Percentiles rank a stretch among this genome's conserved stretches.
Conservation (phyloP, 2,113 vertebrate species). For the Rhadina sibilatrix region DNA sequence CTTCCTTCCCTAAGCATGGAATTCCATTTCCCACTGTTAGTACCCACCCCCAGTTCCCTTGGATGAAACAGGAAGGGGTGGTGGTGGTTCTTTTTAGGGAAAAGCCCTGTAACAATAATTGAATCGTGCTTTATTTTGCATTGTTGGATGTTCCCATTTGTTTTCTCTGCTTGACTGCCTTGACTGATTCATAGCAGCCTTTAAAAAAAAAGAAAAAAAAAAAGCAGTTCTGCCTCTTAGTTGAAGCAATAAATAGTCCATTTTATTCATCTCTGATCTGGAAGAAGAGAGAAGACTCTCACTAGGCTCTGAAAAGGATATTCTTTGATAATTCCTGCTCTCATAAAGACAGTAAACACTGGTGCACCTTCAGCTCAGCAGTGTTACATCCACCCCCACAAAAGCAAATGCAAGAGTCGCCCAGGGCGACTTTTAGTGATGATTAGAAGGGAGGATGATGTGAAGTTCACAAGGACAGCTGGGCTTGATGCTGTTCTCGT, state of each 20-base stretch:
- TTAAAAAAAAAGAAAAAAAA: background rate
- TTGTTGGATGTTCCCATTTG: background rate
- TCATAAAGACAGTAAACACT: background rate
- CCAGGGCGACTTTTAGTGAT: background rate
- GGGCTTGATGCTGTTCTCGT: background rate
- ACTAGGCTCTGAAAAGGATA: background rate
- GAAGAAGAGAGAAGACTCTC: background rate
- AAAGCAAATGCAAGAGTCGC: background rate
- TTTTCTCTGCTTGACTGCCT: background rate
- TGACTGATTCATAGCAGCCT: background rate
- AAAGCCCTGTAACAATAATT: background rate
- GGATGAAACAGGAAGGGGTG: background rate
- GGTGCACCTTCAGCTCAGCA: background rate
- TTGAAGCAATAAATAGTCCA: background rate
- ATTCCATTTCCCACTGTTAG: background rate
- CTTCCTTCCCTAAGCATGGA: background rate
- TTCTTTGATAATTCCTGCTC: background rate
- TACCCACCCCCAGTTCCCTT: background rate
- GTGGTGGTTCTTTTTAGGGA: background rate
- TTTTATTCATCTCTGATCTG: background rate
- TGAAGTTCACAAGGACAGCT: background rate
- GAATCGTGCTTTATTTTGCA: background rate
- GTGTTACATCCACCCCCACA: background rate
- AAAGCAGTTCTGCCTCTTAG: background rate
- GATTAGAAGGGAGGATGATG: background rate